Evolutionary conservation across 2,888 invertebrate genomes (phyloP), one percentile per base, ranked within the genome.

Genomic region (Drosophila borealis): DNA sequence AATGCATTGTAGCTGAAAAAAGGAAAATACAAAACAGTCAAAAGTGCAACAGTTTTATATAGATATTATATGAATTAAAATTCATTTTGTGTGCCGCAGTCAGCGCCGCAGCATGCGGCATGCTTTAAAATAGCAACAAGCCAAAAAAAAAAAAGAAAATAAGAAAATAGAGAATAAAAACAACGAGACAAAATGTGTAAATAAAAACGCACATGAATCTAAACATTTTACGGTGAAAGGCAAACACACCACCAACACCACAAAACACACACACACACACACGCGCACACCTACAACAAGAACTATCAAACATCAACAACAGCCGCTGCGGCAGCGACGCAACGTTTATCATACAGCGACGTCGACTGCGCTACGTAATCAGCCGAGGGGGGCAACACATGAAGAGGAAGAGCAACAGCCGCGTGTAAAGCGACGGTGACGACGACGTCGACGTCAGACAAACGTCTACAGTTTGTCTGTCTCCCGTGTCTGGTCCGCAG

Each of bases 1-100:
- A 79, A 81, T 69, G 71, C 79, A 69, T 77, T 70, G 81, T 77
- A 75, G 74, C 73, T 80, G 84, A 78, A 81, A 25, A 21, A 79
- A 82, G 0, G 29, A 29, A 29, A 29, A 29, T 8, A 29, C n/a
- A 29, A 29, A 29, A 60, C 71, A 63, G 56, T 44, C 37, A 67
- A 45, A 59, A 73, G 55, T 62, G 61, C 57, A 66, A 75, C 51
- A 64, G 44, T 49, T 71, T 59, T 59, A 56, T 39, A 48, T 45
- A 59, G 39, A 45, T 59, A 44, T 36, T 70, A 42, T 34, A 46
- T 59, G 19, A 62, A 69, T 46, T 39, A 14, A 37, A 65, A 46
- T 54, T 56, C 54, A 10, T 49, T 13, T 21, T 39, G 21, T 34
- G 54, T 63, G 63, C 37, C 37, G 41, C 29, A 54, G 53, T 48